Evolutionary conservation across 1,140 invertebrate species (phyloP).

Genomic region (Ceratosolen fusciceps): DNA sequence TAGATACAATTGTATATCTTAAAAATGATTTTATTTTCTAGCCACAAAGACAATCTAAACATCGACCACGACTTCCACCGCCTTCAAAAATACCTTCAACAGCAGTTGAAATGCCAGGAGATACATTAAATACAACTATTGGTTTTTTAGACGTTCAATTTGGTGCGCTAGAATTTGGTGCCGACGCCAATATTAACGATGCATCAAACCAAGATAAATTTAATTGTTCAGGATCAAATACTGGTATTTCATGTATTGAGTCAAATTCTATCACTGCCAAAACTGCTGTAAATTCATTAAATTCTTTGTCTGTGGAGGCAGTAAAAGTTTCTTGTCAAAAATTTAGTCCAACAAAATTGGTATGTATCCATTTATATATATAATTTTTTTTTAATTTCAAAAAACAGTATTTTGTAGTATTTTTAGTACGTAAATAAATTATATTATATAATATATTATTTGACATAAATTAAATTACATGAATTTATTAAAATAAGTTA

Average conservation of each 20-base stretch:
- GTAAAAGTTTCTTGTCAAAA: conserved; percentile 58
- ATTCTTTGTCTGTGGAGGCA: conserved; percentile 64
- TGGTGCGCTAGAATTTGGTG: conserved; percentile 89
- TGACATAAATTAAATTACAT: no score
- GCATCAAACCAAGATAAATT: conserved; percentile 70
- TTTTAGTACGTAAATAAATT: no score
- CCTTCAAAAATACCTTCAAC: conserved; percentile 95
- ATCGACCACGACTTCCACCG: conserved; percentile 87
- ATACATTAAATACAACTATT: conserved; percentile 80
- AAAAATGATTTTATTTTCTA: conserved; percentile 53
- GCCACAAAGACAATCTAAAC: conserved; percentile 77
- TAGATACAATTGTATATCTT: no score
- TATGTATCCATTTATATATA: conserved; percentile 46
- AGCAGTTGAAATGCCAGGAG: conserved; percentile 96
- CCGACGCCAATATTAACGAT: conserved; percentile 75
- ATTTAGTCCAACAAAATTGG: conserved; percentile 65
- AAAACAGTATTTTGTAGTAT: no score
- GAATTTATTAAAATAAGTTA: no score
- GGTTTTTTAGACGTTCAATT: conserved; percentile 93
- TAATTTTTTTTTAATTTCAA: no score
- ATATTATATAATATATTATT: no score
- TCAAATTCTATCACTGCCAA: conserved; percentile 61
- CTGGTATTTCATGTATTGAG: conserved; percentile 61
- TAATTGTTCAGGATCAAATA: conserved; percentile 55
- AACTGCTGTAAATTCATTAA: conserved; percentile 59